Conservation (phyloP, 2,113 vertebrate species). For the Perca flavescens region DNA sequence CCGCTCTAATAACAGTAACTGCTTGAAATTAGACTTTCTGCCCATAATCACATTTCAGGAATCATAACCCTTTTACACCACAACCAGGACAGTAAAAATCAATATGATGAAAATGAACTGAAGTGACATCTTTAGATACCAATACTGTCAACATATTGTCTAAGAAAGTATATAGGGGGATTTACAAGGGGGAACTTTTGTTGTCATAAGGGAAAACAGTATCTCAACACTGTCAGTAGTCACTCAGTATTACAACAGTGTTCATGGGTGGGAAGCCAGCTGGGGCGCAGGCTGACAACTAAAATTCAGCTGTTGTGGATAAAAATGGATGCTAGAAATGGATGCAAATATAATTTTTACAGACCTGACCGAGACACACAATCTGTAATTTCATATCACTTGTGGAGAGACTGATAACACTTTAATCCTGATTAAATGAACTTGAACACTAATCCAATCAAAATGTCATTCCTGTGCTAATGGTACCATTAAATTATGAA, state of each 20-base stretch:
- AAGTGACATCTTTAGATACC: background rate
- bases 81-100: background rate
- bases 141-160: background rate
- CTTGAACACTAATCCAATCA: conserved; percentile 45
- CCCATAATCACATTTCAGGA: background rate
- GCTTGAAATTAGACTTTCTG: conserved; percentile 3
- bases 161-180: background rate
- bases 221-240: background rate
- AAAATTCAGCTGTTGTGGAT: conserved; percentile 4
- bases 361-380: background rate
- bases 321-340: background rate
- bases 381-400: conserved; percentile 27
- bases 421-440: conserved; percentile 37
- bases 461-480: conserved; percentile 30
- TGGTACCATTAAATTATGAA: conserved; percentile 5
- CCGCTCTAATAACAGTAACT: conserved; percentile 6
- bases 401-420: background rate
- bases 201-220: background rate
- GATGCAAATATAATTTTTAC: background rate
- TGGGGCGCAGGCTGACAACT: background rate
- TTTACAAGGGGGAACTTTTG: background rate
- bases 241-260: background rate
- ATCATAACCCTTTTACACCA: background rate
- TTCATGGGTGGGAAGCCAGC: background rate
- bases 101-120: background rate